Percentiles rank a stretch among this genome's conserved stretches.
Conservation (phyloP, 2,797 vertebrate genomes). For the Xenopus petersii region DNA sequence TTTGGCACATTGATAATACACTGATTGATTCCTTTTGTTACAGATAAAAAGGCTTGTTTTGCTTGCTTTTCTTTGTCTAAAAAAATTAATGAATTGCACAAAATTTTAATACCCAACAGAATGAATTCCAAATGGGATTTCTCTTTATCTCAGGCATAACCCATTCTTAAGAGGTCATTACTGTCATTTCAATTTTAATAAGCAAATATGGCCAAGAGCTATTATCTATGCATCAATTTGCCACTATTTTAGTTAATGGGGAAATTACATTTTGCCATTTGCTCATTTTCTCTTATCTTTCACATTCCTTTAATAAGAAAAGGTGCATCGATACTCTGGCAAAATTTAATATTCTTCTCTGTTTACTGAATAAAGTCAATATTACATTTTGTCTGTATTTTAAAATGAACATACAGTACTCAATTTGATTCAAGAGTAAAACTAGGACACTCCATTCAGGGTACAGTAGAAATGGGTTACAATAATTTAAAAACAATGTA, state of each 20-base stretch:
- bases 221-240: constrained; percentile 39
- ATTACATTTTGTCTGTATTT: constrained; percentile 20
- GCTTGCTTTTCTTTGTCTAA: constrained; percentile 6
- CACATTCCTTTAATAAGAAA: constrained; percentile 31
- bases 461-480: no score
- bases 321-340: constrained; percentile 30
- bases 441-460: no score
- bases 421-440: neutral
- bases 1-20: no score
- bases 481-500: no score
- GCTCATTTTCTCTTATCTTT: constrained; percentile 34
- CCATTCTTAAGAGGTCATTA: constrained; percentile 33
- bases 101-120: constrained; percentile 24
- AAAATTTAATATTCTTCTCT: constrained; percentile 25
- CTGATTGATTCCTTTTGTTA: neutral
- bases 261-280: constrained; percentile 44
- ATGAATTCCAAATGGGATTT: constrained; percentile 11
- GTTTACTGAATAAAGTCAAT: constrained; percentile 25
- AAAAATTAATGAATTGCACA: neutral
- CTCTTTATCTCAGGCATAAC: constrained; percentile 33
- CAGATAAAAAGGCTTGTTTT: neutral
- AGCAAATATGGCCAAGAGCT: constrained; percentile 26
- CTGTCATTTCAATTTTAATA: constrained; percentile 44
- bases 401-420: constrained; percentile 15
- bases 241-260: constrained; percentile 38